Evolutionary conservation across 2,797 vertebrate species (phyloP), one percentile per base, ranked within the genome.

Genomic region (Sebastes itinus): DNA sequence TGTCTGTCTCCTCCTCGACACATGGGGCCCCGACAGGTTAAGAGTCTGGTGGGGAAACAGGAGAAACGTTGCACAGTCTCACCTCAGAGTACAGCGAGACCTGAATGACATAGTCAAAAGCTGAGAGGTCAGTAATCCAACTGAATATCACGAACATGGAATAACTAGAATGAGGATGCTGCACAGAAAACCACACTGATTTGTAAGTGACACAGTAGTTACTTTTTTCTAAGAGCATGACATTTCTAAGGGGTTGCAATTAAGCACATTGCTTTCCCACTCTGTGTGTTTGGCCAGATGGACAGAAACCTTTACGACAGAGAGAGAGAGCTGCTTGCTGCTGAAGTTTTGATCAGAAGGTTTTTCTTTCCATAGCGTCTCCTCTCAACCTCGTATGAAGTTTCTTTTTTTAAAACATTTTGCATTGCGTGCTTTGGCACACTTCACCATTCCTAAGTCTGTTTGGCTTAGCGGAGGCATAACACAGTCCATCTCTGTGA

Each of bases 381-480:
- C 81, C 80, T 88, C 86, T 93, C 82, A 38, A 42, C 65, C 68
- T 78, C 4, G 58, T 89, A 81, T 88, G 84, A 87, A 87, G 82
- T 87, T 87, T 92, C 85, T 67, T 72, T 83, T 83, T 87, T 85
- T 79, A 70, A 88, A 88, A 92, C 87, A 92, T 91, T 89, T 92
- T 76, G 85, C 90, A 80, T 87, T 94, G 94, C 92, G 70, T 95
- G 89, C 91, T 95, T 95, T 95, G 94, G 95, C 94, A 90, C 87
- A 73, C 82, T 77, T 80, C 70, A 49, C 90, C 82, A 93, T 94
- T 93, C 91, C 93, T 89, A 82, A 93, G 90, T 92, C 93, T 95
- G 94, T 95, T 96, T 96, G 93, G 93, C 90, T 95, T 93, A 93
- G 93, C 92, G 81, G 90, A 94, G 91, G 93, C 92, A 91, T 90